Evolutionary conservation across 1,140 invertebrate genomes (phyloP), one percentile per base, ranked within the genome.

Genomic region (Penaeus vannamei): DNA sequence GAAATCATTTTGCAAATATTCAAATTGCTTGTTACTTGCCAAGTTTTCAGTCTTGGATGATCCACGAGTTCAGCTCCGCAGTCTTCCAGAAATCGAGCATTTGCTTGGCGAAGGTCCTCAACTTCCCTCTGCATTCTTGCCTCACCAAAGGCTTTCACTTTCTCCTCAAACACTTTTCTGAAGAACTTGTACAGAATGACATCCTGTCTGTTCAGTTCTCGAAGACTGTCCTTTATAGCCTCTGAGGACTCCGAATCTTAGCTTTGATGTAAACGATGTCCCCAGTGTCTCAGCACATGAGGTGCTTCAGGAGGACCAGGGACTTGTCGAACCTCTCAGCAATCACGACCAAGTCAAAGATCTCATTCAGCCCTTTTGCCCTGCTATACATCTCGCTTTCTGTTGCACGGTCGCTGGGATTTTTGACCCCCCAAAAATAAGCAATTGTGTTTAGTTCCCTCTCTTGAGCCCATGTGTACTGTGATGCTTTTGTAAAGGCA

Each of bases 271-370:
- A 59, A 12, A 12, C 29, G 17, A 95, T 91, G 86, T 94, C 92
- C 80, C 93, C 92, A 20, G 93, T 81, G 36, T 92, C 91, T 94
- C 94, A 95, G 81, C 93, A 94, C 64, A 95, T 92, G 20, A 93
- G 86, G 80, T 94, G 90, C 53, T 92, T 92, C 29, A 95, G 91
- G 12, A 95, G 91, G 66, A 95, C 92, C 12, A 95, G 86, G 5
- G 94, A 94, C 88, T 94, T 93, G 85, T 94, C 94, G 91, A 94
- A 93, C 88, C 93, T 92, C 91, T 95, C 94, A 10, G 93, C 92
- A 36, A 95, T 93, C 92, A 95, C 93, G 14, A 95, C 93, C 12
- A 94, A 91, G 88, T 93, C 92, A 91, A 95, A 94, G n/a, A 76
- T 19, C 17, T 76, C 26, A n/a, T 76, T 36, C 26, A 53, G 12